Base-by-base conservation (phyloP, 2,113 vertebrate species). In the Bettongia penicillata region DNA sequence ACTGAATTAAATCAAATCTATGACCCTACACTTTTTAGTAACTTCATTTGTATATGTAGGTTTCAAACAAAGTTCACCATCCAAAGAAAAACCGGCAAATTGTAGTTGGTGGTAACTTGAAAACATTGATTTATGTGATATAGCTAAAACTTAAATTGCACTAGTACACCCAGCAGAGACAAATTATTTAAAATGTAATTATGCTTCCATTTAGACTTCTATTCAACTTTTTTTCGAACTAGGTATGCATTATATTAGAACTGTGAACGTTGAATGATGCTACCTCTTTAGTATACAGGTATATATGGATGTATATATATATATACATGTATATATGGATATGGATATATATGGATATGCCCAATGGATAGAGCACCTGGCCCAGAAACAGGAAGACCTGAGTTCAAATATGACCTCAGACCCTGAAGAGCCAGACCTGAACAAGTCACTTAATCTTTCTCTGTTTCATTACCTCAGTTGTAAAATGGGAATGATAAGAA, bases 31-130 rank as follows among this genome's bases (percentile, higher is more conserved):
- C 24, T 91, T 43, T 43, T 92, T 89, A 47, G 49, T 57, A 9
- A 49, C 28, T 89, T 94, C 28, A 95, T 92, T 92, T 50, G 47
- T 94, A 92, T 90, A 77, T 14, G 14, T 43, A 77, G 28, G 24
- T 43, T 53, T 28, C 57, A 51, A 96, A 93, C 19, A 53, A 95
- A 95, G 93, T 28, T 51, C 84, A 51, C 9, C 57, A 3, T 91
- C 43, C 47, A 8, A 51, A 90, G 68, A 93, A 61, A 47, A 48
- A 93, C 55, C 91, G 89, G 31, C 19, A 89, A 51, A n/a, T 43
- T 50, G 0, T 16, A 57, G 51, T 52, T n/a, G 51, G 43, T 37
- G 84, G 47, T 90, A 92, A 19, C 51, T 50, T 2, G 9, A 91
- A 43, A 93, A 90, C 91, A 47, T 8, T 52, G 37, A 84, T 93